Base-by-base conservation (phyloP, 2,888 invertebrate species). In the Andrena bicolor region DNA sequence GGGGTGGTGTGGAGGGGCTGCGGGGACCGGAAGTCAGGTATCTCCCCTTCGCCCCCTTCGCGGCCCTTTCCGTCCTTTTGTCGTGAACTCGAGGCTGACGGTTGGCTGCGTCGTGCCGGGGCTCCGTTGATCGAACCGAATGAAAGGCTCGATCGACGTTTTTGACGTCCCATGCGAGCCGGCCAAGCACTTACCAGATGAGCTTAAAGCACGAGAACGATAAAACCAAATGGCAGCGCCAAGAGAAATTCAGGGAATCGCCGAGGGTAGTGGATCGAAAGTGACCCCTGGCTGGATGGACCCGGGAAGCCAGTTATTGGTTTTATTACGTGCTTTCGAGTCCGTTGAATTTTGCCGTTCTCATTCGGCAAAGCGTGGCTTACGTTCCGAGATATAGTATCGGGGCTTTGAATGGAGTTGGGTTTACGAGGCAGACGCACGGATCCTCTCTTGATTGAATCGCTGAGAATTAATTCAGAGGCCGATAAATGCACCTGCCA, bases 91-190 rank as follows among this genome's bases (percentile, higher is more conserved):
- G 65, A 69, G 41, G 76, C 41, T 58, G 78, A 61, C 69, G 77
- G 73, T 60, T 53, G 76, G 72, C 48, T 70, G 81, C 69, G 76
- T 85, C 80, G 78, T 82, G 58, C 74, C 71, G 65, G 81, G 82
- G 73, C 72, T 82, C 63, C 75, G 79, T 64, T 80, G 80, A 85
- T 84, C 83, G 83, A 85, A 88, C 83, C 65, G 84, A 86, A 88
- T 86, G 80, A 86, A 86, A 86, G 86, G 83, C 78, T 83, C 85
- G 86, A 90, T 89, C 86, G 88, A 89, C 88, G 84, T 89, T 90
- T 89, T 88, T 87, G 89, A 88, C 85, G 77, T 86, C 74, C 77
- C 69, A 76, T 64, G 76, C 80, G 83, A 82, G 83, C 79, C 70
- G 78, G 86, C 79, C 82, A 58, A 82, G 80, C 86, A 87, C 86